These are phyloP conservation scores for Eubasilissa regina DNA, from an alignment of 1,140 invertebrate genomes.

Conservation along the genomic window DNA sequence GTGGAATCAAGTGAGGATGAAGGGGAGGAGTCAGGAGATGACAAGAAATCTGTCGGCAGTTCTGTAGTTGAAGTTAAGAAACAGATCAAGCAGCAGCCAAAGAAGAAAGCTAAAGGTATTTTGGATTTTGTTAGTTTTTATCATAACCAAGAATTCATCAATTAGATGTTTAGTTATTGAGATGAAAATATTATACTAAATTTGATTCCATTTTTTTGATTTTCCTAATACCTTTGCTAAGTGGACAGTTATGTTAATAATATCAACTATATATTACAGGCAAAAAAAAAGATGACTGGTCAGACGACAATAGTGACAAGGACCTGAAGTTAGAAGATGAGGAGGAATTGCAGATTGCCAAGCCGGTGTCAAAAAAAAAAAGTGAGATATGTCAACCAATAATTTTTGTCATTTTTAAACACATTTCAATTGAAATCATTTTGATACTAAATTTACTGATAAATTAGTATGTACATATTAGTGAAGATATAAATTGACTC, in stretches of 20 bases:
- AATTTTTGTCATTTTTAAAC: not conserved
- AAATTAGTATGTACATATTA: too few species aligned
- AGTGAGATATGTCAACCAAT: constrained; percentile 32
- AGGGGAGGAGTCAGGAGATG: constrained; percentile 61
- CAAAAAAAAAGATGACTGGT: constrained; percentile 66
- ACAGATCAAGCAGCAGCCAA: constrained; percentile 62
- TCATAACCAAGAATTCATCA: too few species aligned
- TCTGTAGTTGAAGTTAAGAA: constrained; percentile 65
- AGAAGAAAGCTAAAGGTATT: constrained; percentile 61
- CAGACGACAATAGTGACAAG: constrained; percentile 66
- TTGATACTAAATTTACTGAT: not conserved
- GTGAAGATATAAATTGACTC: too few species aligned
- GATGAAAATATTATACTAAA: too few species aligned
- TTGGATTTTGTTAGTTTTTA: not conserved
- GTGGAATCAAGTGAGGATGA: constrained; percentile 63
- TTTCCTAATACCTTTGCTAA: too few species aligned
- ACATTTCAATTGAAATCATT: not conserved
- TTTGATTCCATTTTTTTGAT: too few species aligned
- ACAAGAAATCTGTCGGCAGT: constrained; percentile 67
- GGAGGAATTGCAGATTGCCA: constrained; percentile 63
- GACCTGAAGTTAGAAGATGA: constrained; percentile 64
- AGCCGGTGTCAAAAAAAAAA: constrained; percentile 65
- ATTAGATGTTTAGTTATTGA: too few species aligned
- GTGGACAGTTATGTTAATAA: not conserved
- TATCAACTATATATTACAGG: constrained; percentile 60